These are phyloP conservation scores for Eurystomus gularis DNA, from an alignment of 2,113 vertebrate genomes.

Conservation along the genomic window DNA sequence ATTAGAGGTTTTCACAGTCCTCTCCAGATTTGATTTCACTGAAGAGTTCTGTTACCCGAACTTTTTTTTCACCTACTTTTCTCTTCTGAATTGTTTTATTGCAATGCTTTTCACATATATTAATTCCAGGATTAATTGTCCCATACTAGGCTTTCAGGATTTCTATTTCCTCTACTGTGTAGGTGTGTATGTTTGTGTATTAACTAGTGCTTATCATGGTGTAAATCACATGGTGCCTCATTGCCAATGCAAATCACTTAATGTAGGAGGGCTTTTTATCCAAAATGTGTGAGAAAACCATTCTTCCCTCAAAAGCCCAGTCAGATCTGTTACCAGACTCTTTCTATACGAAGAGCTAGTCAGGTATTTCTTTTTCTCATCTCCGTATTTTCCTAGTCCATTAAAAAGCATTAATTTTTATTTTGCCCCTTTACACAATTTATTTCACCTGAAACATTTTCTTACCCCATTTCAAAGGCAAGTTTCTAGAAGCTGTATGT, in stretches of 20 bases:
- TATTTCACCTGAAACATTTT: neutral
- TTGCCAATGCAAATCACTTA: neutral
- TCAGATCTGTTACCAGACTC: neutral
- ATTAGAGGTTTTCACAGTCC: neutral
- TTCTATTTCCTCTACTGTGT: neutral
- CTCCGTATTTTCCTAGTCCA: neutral
- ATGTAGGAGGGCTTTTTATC: neutral
- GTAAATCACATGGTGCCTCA: neutral
- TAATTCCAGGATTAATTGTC: neutral
- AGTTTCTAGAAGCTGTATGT: neutral
- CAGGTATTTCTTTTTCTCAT: neutral
- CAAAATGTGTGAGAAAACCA: neutral
- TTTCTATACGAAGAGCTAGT: neutral
- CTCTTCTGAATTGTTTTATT: neutral
- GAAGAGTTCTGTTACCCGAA: neutral
- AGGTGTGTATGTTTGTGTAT: neutral
- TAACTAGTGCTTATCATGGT: neutral
- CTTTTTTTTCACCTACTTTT: neutral
- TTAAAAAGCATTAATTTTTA: constrained; percentile 7
- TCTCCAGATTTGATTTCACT: neutral
- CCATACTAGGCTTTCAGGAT: neutral
- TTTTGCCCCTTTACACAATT: neutral
- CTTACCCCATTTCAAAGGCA: neutral
- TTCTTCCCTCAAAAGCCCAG: neutral
- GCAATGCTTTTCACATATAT: neutral